Base-by-base conservation (phyloP, 2,797 vertebrate genomes). In the Thalassophryne amazonica region DNA sequence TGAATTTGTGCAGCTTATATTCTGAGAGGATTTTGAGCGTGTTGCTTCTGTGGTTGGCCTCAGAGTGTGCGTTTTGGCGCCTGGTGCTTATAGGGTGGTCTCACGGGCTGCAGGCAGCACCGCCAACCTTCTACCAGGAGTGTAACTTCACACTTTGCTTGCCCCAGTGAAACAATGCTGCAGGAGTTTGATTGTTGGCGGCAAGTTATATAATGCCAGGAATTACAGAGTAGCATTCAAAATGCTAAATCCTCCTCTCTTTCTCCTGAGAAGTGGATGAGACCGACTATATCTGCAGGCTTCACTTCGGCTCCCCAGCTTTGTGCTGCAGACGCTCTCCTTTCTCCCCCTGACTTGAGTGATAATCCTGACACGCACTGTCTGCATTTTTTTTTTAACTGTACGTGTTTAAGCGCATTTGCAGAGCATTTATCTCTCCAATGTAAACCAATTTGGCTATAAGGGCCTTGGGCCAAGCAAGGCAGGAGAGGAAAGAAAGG, bases 391-490 rank as follows among this genome's bases (percentile, higher is more conserved):
- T 91, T 88, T 91, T 91, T 83, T 91, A 88, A 89, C 86, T 89
- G 85, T 88, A 90, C 84, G 84, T 81, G 77, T 91, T 90, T 90
- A 92, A 92, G 91, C 89, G 81, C 88, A 91, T 92, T 92, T 92
- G 90, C 90, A 80, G 76, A 86, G 88, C 86, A 89, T 92, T 92
- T 91, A 91, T 91, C 90, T 89, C 86, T 79, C 83, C 86, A 90
- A 85, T 91, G 89, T 92, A 92, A 92, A 91, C 91, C 90, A 92
- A 90, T 92, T 92, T 91, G 76, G 87, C 83, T 91, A 81, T 89
- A 88, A 91, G 90, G 87, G 87, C 88, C 80, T 75, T 54, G 75
- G 87, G 89, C 89, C 86, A 86, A 85, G 85, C 83, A 71, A 78
- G 82, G 83, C 54, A 51, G 60, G 34, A 40, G 60, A 61, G 68